Base-by-base conservation (phyloP, 1,140 invertebrate species). In the Drosophila repleta region DNA sequence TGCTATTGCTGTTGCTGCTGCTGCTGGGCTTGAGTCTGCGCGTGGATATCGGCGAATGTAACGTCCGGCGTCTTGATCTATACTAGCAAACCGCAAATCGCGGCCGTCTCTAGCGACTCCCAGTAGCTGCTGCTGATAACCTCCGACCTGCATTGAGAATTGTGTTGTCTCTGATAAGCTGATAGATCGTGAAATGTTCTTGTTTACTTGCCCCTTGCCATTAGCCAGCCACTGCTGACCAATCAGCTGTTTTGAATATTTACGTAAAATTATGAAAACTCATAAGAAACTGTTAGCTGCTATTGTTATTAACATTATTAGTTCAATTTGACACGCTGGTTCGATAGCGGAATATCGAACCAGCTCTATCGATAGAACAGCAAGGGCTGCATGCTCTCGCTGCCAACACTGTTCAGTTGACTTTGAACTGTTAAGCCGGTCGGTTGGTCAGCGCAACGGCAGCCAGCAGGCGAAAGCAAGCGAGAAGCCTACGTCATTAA, bases 371-470 rank as follows among this genome's bases (percentile, higher is more conserved):
- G 39, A 57, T 45, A 26, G 18, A 35, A 35, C 10, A 4, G 10
- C 2, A 35, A 35, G 10, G 39, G 4, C 24, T 18, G 55, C 24
- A 11, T 5, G 35, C 20, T n/a, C 32, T 13, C 7, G 48, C 24
- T 49, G 70, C 15, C 39, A 56, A 29, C 49, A 57, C 48, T 51
- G 39, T 17, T 66, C 51, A 69, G 77, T 77, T 65, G 70, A 63
- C 61, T 65, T 60, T 64, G 56, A 79, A 76, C 74, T 69, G 70
- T 68, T 69, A 58, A 75, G 75, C 75, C 70, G 70, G 67, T 66
- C 57, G 61, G 55, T 8, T 43, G 39, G 15, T 43, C 15, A n/a
- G n/a, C n/a, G 20, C 56, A 32, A 43, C 35, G 8, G 39, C 39
- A n/a, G 15, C 13, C 1, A 46, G 37, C 15, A 35, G 13, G 21